Evolutionary conservation across 2,888 invertebrate species (phyloP).

Genomic region (Resseliella maxima): DNA sequence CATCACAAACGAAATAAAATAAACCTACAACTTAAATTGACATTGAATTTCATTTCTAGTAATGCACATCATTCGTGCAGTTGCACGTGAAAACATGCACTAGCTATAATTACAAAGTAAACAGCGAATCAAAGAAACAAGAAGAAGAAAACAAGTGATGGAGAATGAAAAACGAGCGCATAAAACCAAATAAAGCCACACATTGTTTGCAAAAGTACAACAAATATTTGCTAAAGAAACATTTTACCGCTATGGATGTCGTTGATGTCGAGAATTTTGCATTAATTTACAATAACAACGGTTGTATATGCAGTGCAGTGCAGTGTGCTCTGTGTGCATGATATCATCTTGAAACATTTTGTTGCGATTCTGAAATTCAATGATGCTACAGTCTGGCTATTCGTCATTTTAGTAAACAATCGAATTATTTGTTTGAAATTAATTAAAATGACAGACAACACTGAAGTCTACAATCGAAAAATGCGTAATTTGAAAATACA

Average conservation of each 20-base stretch:
- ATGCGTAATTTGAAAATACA: not conserved
- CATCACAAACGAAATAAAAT: not conserved
- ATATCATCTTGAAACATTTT: not conserved
- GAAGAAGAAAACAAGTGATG: not conserved
- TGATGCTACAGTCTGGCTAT: not conserved
- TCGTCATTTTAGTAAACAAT: not conserved
- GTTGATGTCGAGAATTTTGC: not conserved
- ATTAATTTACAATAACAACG: not conserved
- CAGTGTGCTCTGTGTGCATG: not conserved
- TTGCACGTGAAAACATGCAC: not conserved
- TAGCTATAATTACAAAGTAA: not conserved
- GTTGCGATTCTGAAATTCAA: not conserved
- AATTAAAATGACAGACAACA: too few relatives aligned
- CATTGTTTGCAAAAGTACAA: conserved; percentile 14
- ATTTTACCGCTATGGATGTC: conserved; percentile 23
- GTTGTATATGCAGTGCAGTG: not conserved
- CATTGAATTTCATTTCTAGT: conserved; percentile 16
- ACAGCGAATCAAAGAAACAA: not conserved
- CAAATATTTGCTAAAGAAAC: not conserved
- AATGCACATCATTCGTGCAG: not conserved
- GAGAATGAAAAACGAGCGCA: not conserved
- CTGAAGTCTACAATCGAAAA: too few relatives aligned
- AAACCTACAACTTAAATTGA: not conserved
- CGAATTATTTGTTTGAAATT: not conserved
- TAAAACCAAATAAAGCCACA: conserved; percentile 15